Evolutionary conservation across 2,888 invertebrate species (phyloP), one percentile per base, ranked within the genome.

Genomic region (Eupithecia pulchellata): DNA sequence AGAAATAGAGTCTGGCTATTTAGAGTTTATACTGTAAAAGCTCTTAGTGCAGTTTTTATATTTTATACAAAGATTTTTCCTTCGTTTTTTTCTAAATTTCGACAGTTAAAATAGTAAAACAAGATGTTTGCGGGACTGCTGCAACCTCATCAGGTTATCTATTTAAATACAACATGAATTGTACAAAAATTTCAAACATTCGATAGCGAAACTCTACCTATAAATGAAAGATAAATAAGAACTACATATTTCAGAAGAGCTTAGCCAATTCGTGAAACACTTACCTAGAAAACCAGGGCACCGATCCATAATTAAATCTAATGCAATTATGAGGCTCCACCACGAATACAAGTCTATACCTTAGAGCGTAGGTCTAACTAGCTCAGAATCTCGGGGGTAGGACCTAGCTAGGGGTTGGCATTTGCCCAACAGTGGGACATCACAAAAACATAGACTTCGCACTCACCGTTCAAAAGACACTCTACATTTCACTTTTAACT

Each of bases 401-500:
- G 47, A 11, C 20, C n/a, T n/a, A n/a, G n/a, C n/a, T n/a, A 47
- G 20, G 2, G 9, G 6, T 1, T 1, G 14, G 14, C n/a, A 4
- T 11, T 9, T 20, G 42, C 11, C 20, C 11, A 47, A 4, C 20
- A 20, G 20, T 47, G 20, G 47, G 20, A 47, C 20, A 4, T 64
- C 69, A 67, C 60, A 64, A 72, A 69, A 63, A 72, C n/a, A n/a
- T 29, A 14, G 32, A 17, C 25, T 62, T 29, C 29, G 6, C 32
- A 71, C 73, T 73, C 63, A 73, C 73, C 73, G 34, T 47, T 64
- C 8, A 25, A 30, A 58, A 14, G 30, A 64, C 67, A 30, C 68
- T 36, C 70, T 70, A 68, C 70, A 73, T 73, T 32, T 58, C 73
- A 70, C 68, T 69, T 60, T 8, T 14, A 65, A 39, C 66, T 68